These are phyloP conservation scores for Probaryconus sp. DNA, from an alignment of 1,140 invertebrate genomes.

Conservation along the genomic window DNA sequence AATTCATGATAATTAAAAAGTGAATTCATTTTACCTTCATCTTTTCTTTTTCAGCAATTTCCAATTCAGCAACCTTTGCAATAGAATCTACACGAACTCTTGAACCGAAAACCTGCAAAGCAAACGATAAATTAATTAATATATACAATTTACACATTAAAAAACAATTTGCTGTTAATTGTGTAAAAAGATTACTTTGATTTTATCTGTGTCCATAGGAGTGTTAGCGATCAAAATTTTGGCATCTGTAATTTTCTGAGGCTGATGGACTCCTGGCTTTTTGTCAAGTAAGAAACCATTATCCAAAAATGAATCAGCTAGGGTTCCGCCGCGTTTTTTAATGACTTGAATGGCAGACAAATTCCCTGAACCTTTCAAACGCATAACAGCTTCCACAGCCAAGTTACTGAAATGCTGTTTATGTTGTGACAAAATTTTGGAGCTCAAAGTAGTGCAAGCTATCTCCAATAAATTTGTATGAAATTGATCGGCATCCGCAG, in stretches of 20 bases:
- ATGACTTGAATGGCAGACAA: conserved; percentile 98
- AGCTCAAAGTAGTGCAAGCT: conserved; percentile 97
- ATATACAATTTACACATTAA: conserved; percentile 46
- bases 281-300: conserved; percentile 99
- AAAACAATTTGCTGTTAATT: conserved; percentile 18
- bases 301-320: conserved; percentile 98
- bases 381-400: conserved; percentile 95
- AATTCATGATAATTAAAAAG: too few species aligned
- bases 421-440: conserved; percentile 98
- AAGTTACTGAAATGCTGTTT: conserved; percentile 98
- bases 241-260: conserved; percentile 86
- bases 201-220: conserved; percentile 99
- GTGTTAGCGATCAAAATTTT: conserved; percentile 99
- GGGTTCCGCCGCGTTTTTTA: conserved; percentile 94
- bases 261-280: conserved; percentile 93
- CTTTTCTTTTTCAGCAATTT: conserved; percentile 98
- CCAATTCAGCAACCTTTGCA: conserved; percentile 98
- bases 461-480: conserved; percentile 96
- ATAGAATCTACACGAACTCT: conserved; percentile 98
- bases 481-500: conserved; percentile 88
- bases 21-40: conserved; percentile 92
- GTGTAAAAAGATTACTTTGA: conserved; percentile 84
- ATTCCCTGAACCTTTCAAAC: conserved; percentile 97
- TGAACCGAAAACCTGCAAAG: conserved; percentile 91
- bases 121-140: conserved; percentile 10